Evolutionary conservation across 2,797 vertebrate genomes (phyloP).

Genomic region (Catharus ustulatus): DNA sequence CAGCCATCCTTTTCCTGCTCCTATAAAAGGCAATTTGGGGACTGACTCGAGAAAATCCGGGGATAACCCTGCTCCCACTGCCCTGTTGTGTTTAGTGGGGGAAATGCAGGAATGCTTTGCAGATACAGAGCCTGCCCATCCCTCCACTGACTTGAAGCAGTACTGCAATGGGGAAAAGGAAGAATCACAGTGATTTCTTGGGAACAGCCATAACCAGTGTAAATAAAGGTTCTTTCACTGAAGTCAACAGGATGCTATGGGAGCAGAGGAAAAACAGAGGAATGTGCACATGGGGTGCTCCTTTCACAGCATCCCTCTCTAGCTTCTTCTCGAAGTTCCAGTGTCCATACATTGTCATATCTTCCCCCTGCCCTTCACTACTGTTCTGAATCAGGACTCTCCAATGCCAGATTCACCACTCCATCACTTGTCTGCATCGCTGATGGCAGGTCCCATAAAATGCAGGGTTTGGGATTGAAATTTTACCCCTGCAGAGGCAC

Average conservation of each 20-base stretch:
- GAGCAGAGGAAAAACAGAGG: background rate
- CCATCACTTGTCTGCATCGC: background rate
- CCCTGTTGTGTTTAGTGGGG: background rate
- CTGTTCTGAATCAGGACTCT: background rate
- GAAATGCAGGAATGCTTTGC: background rate
- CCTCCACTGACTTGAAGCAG: background rate
- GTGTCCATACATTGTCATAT: rapidly evolving
- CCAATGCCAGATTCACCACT: background rate
- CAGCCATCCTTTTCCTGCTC: background rate
- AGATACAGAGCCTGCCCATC: background rate
- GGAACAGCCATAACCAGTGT: background rate
- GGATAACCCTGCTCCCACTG: background rate
- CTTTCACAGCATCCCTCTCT: background rate
- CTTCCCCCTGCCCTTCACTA: background rate
- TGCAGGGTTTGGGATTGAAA: background rate
- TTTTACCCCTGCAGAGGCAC: background rate
- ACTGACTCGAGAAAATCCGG: background rate
- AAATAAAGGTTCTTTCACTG: background rate
- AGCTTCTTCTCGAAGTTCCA: background rate
- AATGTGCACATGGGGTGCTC: background rate
- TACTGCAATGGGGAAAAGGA: background rate
- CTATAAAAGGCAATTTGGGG: background rate
- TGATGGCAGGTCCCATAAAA: background rate
- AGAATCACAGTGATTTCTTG: background rate
- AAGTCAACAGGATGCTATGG: background rate